A percentile compares a stretch with the other conserved stretches of the same genome.
These are phyloP conservation scores for Notarius quadriscutis DNA, from an alignment of 2,113 vertebrate genomes.

Conservation along the genomic window DNA sequence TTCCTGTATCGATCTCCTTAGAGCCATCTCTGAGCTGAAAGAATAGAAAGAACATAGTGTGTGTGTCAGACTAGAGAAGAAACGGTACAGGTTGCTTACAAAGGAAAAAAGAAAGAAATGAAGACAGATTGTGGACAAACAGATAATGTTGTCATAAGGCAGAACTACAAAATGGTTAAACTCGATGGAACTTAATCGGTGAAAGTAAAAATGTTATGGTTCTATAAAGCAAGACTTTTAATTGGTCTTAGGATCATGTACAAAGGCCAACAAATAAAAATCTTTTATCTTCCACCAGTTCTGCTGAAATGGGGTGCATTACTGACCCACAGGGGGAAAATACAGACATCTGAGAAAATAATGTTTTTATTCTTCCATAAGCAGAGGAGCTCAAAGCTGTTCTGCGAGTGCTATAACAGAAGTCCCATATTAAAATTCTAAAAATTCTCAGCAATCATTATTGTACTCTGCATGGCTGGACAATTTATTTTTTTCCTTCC, in stretches of 20 bases:
- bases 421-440: no score
- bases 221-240: neutral
- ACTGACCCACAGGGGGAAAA: neutral
- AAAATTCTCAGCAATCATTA: neutral
- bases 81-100: neutral
- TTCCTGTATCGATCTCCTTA: constrained; percentile 39
- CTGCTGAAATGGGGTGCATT: neutral
- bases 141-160: neutral
- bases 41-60: constrained; percentile 15
- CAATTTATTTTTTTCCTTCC: neutral
- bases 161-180: neutral
- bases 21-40: neutral
- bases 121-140: neutral
- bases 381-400: neutral
- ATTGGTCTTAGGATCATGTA: neutral
- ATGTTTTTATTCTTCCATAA: neutral
- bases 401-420: neutral
- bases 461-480: neutral
- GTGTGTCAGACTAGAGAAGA: neutral
- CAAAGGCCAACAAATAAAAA: neutral
- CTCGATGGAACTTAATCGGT: neutral
- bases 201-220: constrained; percentile 10
- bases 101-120: neutral
- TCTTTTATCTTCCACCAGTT: neutral
- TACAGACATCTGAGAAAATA: neutral